A percentile compares a stretch with the other conserved stretches of the same genome.
Conservation (phyloP, 2,888 invertebrate genomes). For the Ichneumon xanthorius region DNA sequence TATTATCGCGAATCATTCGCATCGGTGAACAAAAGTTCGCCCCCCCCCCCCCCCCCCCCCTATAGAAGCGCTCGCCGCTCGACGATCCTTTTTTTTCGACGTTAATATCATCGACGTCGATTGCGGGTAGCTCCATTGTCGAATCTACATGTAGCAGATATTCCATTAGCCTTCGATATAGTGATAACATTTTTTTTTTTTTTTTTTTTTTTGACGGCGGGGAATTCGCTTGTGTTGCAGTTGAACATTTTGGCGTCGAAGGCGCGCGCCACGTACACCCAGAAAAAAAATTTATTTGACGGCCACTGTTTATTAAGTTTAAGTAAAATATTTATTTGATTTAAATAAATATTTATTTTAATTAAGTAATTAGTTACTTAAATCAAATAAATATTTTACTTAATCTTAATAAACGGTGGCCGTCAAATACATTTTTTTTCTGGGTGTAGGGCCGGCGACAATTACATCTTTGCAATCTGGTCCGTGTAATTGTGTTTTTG, state of each 20-base stretch:
- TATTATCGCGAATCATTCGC: slow-evolving; percentile 60
- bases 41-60: neutral
- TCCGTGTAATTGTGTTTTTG: neutral
- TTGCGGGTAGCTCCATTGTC: slow-evolving; percentile 33
- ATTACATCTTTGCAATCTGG: neutral
- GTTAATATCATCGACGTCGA: slow-evolving; percentile 44
- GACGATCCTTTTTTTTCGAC: slow-evolving; percentile 28
- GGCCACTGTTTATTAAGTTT: too few relatives aligned
- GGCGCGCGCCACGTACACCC: neutral
- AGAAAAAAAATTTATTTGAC: too few relatives aligned
- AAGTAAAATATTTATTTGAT: too few relatives aligned
- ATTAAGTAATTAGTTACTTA: too few relatives aligned
- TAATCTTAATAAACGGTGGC: too few relatives aligned
- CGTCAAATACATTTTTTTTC: too few relatives aligned
- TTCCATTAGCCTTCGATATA: slow-evolving; percentile 11
- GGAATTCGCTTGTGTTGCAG: neutral
- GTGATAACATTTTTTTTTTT: neutral
- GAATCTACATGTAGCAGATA: neutral
- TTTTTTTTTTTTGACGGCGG: neutral
- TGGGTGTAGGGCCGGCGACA: neutral
- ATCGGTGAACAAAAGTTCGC: slow-evolving; percentile 54
- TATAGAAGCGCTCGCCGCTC: neutral
- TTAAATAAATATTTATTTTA: too few relatives aligned
- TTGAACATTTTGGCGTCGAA: neutral
- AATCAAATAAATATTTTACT: too few relatives aligned